Evolutionary conservation across 2,113 vertebrate genomes (phyloP).

Genomic region (Gobius niger): DNA sequence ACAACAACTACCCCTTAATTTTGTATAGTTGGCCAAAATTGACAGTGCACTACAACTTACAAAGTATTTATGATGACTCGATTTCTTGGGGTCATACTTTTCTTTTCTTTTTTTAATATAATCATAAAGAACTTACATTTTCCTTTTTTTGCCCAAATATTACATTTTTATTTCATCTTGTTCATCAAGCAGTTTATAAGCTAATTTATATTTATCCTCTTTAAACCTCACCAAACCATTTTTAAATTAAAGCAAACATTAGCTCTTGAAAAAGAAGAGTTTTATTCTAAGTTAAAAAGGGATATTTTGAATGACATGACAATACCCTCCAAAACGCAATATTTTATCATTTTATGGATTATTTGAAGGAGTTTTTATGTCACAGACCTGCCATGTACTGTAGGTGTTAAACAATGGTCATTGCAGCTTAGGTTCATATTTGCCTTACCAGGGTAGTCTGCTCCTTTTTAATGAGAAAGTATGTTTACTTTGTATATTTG

Average conservation of each 20-base stretch:
- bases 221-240: conserved; percentile 34
- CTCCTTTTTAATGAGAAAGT: conserved; percentile 50
- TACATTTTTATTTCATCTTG: conserved; percentile 24
- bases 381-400: conserved; percentile 54
- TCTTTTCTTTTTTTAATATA: conserved; percentile 72
- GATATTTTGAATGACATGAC: conserved; percentile 35
- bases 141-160: conserved; percentile 53
- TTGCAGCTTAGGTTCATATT: conserved; percentile 59
- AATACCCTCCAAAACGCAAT: conserved; percentile 38
- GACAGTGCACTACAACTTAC: conserved; percentile 77
- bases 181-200: conserved; percentile 80
- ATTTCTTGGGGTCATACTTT: conserved; percentile 77
- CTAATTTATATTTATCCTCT: conserved; percentile 71
- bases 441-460: conserved; percentile 66
- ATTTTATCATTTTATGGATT: neutral
- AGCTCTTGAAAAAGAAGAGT: conserved; percentile 19
- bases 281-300: conserved; percentile 34
- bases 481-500: conserved; percentile 33
- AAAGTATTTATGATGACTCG: conserved; percentile 67
- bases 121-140: conserved; percentile 51
- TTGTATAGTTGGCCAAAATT: conserved; percentile 82
- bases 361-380: conserved; percentile 33
- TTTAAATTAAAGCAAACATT: conserved; percentile 51
- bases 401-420: conserved; percentile 38
- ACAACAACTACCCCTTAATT: conserved; percentile 66